Conservation (phyloP, 2,113 vertebrate genomes). For the Zapus hudsonius region DNA sequence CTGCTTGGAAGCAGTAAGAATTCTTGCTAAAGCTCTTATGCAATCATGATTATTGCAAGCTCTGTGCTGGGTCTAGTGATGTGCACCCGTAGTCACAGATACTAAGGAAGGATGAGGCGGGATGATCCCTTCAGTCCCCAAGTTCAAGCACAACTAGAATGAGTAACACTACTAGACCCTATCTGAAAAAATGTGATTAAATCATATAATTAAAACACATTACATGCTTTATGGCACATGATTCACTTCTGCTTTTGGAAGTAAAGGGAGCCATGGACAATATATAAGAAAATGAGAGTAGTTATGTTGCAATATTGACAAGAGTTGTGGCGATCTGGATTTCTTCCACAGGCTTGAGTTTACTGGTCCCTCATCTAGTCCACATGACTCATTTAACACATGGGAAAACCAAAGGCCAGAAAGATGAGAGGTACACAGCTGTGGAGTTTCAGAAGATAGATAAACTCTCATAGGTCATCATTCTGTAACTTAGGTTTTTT, state of each 20-base stretch:
- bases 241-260: not conserved
- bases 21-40: too few species aligned
- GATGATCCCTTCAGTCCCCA: not conserved
- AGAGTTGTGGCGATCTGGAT: not conserved
- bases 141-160: not conserved
- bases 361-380: not conserved
- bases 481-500: not conserved
- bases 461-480: not conserved
- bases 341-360: not conserved
- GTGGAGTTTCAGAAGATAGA: not conserved
- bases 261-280: not conserved
- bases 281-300: not conserved
- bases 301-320: not conserved
- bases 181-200: not conserved
- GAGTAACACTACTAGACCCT: not conserved
- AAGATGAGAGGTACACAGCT: not conserved
- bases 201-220: not conserved
- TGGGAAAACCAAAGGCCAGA: not conserved
- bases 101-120: not conserved
- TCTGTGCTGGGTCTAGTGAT: not conserved
- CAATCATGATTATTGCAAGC: not conserved
- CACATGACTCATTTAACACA: not conserved
- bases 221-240: not conserved
- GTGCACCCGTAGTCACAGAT: not conserved
- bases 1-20: not conserved